Evolutionary conservation across 2,797 vertebrate genomes (phyloP), one percentile per base, ranked within the genome.

Genomic region (Decapterus maruadsi): DNA sequence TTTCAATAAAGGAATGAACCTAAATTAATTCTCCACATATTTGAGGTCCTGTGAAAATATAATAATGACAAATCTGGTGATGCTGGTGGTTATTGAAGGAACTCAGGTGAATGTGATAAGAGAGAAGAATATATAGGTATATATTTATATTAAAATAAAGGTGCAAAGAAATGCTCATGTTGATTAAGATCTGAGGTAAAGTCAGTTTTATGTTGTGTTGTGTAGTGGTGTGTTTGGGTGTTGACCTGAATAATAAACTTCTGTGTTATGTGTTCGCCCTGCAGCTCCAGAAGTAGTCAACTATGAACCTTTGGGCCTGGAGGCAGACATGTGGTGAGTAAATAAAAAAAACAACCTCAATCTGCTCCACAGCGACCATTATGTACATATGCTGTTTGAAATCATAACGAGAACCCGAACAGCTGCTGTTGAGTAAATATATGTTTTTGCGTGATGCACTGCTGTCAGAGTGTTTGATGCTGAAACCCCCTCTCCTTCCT

Each of bases 281-380:
- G 34, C 94, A 99, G 98, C 98, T 95, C 98, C 98, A 83, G 98
- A 99, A 93, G 97, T 99, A 65, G 98, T 99, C 67, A 99, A 99
- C 94, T 99, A 99, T 88, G 98, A 99, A 73, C 97, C 98, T 51
- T 92, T 99, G 82, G 98, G 98, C 82, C 95, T 99, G 72, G 98
- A 99, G 94, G 97, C 98, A 57, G 98, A 99, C 93, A 99, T 99
- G 98, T 99, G 98, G 98, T 99, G 94, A 97, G 98, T 77, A 61
- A 71, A 62, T 45, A 68, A 48, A 42, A 69, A 56, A 6, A 40
- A 26, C n/a, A n/a, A n/a, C n/a, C 36, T 16, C 55, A 36, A 2
- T 80, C 72, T 74, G 58, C 34, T 62, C 22, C 10, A 14, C 19
- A 48, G 0, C 40, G 4, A 73, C 17, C 26, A 13, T 61, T 14